Evolutionary conservation across 2,888 invertebrate genomes (phyloP).

Genomic region (Drosophila algonquin): DNA sequence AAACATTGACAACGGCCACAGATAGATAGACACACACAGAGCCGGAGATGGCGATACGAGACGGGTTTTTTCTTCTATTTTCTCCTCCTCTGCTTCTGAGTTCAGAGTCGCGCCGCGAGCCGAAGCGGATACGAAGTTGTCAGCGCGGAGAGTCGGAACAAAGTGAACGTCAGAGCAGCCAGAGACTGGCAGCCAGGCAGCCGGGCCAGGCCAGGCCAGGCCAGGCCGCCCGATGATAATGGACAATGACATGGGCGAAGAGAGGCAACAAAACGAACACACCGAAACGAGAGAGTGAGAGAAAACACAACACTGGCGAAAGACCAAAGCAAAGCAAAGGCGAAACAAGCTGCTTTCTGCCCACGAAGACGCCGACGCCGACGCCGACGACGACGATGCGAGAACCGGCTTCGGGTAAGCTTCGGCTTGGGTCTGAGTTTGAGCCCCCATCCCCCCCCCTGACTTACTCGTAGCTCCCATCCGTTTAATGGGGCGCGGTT

Average conservation of each 20-base stretch:
- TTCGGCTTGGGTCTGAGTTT: conserved; percentile 21
- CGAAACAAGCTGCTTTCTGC: conserved; percentile 35
- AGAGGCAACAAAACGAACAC: conserved; percentile 61
- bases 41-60: conserved; percentile 40
- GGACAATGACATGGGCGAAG: conserved; percentile 32
- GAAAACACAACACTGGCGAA: conserved; percentile 38
- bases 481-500: conserved; percentile 63
- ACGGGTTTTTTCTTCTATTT: conserved; percentile 38
- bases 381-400: conserved; percentile 4
- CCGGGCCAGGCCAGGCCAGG: background rate
- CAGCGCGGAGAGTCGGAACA: conserved; percentile 64
- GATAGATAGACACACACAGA: conserved; percentile 37
- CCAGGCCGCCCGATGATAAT: conserved; percentile 14
- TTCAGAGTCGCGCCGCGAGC: conserved; percentile 44
- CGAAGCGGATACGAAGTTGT: conserved; percentile 59
- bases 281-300: conserved; percentile 32
- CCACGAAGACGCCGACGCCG: conserved; percentile 66
- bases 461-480: conserved; percentile 7
- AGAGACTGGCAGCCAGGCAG: conserved; percentile 10
- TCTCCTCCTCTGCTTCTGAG: conserved; percentile 28
- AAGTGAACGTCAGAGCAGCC: conserved; percentile 51
- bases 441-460: background rate
- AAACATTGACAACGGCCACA: conserved; percentile 44
- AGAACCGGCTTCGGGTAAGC: conserved; percentile 50
- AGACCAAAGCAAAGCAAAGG: conserved; percentile 28